These are phyloP conservation scores for Sturmia bella DNA, from an alignment of 2,888 invertebrate genomes.

Conservation along the genomic window DNA sequence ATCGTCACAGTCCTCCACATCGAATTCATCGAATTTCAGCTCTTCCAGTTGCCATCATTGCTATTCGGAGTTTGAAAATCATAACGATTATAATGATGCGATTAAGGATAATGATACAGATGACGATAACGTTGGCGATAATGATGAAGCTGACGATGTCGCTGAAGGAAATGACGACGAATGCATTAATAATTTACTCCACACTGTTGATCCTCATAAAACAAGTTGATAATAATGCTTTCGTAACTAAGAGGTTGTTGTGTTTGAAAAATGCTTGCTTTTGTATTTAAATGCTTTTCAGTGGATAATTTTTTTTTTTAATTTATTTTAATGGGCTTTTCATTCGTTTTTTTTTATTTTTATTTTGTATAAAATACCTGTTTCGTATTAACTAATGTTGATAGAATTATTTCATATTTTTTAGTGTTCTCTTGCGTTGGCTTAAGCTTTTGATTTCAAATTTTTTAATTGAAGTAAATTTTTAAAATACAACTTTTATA, in stretches of 20 bases:
- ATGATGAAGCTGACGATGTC: conserved; percentile 44
- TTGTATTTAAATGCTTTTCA: conserved; percentile 46
- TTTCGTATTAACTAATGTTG: no score
- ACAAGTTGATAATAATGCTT: conserved; percentile 61
- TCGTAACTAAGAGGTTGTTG: conserved; percentile 58
- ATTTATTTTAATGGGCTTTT: conserved; percentile 11
- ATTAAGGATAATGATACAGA: conserved; percentile 60
- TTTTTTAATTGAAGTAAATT: no score
- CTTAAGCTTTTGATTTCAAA: no score
- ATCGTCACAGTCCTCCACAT: conserved; percentile 55
- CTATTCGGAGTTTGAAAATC: conserved; percentile 60
- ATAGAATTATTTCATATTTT: neutral
- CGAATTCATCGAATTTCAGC: conserved; percentile 53
- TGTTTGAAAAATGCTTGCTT: conserved; percentile 45
- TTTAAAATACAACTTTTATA: no score
- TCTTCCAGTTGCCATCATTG: conserved; percentile 71
- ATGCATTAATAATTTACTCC: conserved; percentile 4
- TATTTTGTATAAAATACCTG: neutral
- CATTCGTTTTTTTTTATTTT: neutral
- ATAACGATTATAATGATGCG: conserved; percentile 61
- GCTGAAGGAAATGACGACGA: conserved; percentile 15
- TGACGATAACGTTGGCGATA: conserved; percentile 21
- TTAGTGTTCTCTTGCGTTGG: neutral
- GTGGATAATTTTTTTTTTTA: neutral
- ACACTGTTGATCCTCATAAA: conserved; percentile 41